Conservation (phyloP, 1,140 invertebrate species). For the Zaprionus camerounensis region DNA sequence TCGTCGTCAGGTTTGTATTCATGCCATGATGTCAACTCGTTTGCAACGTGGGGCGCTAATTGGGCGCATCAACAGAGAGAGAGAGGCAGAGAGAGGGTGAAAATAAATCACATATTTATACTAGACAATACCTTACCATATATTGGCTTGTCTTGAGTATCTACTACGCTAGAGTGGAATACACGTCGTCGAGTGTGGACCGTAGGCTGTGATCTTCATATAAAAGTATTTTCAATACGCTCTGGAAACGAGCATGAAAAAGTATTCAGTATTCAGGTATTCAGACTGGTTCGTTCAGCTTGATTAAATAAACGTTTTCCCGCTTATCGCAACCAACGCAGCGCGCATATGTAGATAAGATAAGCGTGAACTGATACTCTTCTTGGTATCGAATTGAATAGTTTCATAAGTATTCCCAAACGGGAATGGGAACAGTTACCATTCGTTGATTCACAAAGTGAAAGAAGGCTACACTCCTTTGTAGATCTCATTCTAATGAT, state of each 20-base stretch:
- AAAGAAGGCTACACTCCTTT: neutral
- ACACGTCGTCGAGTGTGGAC: neutral
- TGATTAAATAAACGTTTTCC: slow-evolving; percentile 71
- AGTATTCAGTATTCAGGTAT: slow-evolving; percentile 4
- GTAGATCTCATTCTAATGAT: neutral
- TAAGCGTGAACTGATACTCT: slow-evolving; percentile 31
- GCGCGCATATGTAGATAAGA: slow-evolving; percentile 52
- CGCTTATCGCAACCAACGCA: slow-evolving; percentile 49
- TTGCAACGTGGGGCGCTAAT: slow-evolving; percentile 47
- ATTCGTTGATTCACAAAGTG: neutral
- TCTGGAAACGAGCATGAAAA: neutral
- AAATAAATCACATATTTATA: neutral
- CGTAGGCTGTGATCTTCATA: neutral
- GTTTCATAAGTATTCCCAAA: slow-evolving; percentile 1
- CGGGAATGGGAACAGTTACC: neutral
- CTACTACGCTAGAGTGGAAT: neutral
- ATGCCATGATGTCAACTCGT: slow-evolving; percentile 62
- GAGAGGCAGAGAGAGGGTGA: slow-evolving; percentile 6
- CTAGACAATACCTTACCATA: neutral
- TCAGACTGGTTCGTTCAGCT: slow-evolving; percentile 19
- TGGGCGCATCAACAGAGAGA: slow-evolving; percentile 39
- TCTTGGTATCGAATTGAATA: slow-evolving; percentile 35
- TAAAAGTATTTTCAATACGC: neutral
- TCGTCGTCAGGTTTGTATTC: slow-evolving; percentile 30
- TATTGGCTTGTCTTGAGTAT: neutral